phyloP scores from a whole-genome alignment of 2,888 invertebrate genomes.

The Andrena camellia region DNA sequence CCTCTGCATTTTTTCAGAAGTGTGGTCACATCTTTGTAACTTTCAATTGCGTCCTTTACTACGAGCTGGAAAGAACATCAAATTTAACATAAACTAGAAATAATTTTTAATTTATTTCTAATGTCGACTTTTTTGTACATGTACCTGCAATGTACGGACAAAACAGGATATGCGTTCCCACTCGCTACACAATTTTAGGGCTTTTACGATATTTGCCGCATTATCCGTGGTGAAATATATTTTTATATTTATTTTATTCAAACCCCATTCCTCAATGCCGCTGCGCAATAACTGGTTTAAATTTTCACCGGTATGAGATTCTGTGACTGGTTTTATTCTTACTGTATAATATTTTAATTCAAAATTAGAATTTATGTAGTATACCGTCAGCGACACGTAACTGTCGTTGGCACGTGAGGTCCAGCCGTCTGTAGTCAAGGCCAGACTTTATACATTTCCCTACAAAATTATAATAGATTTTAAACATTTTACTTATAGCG shows the following conservation, averaged over 20 bases:
- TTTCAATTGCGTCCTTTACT: too few relatives aligned
- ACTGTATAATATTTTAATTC: background rate
- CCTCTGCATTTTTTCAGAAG: too few relatives aligned
- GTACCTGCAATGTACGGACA: background rate
- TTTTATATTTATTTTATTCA: background rate
- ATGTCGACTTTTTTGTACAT: too few relatives aligned
- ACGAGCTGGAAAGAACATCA: too few relatives aligned
- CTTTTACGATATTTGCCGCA: background rate
- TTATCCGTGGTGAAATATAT: background rate
- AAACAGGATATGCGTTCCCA: background rate
- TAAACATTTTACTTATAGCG: too few relatives aligned
- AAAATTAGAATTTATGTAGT: background rate
- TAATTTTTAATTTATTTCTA: too few relatives aligned
- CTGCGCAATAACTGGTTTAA: background rate
- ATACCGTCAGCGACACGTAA: background rate
- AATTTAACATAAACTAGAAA: too few relatives aligned
- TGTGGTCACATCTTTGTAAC: too few relatives aligned
- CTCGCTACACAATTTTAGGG: too few relatives aligned
- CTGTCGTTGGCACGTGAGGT: slow-evolving; percentile 1
- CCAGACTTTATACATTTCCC: too few relatives aligned
- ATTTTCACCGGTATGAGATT: background rate
- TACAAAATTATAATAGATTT: too few relatives aligned
- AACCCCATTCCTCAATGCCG: background rate
- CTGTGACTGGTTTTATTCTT: background rate
- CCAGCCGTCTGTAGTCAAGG: too few relatives aligned